Evolutionary conservation across 2,797 vertebrate species (phyloP), one percentile per base, ranked within the genome.

Genomic region (Limnodromus scolopaceus): DNA sequence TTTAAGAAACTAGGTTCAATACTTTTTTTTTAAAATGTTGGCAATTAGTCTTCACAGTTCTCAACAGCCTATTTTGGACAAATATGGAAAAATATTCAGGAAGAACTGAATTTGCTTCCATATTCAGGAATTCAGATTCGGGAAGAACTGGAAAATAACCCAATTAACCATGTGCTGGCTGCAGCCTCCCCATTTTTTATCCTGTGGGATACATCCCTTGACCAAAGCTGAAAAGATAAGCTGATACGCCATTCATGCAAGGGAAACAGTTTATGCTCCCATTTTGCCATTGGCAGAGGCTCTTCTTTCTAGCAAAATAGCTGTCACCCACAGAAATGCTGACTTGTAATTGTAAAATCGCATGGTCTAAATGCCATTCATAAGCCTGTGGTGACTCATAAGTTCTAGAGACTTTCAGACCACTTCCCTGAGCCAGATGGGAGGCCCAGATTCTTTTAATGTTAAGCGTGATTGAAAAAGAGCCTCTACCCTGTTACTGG

Each of bases 281-380:
- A 64, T 34, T 83, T 86, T 82, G 60, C 39, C 48, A 79, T n/a
- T 95, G 86, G 36, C 92, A 91, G 49, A 87, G 16, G 49, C 22
- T 70, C 39, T 61, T 92, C 78, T 94, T 93, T 95, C 90, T 92
- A 96, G 74, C 53, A 94, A 96, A 96, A 93, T 77, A 95, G 38
- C 61, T 89, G 68, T 77, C 7, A 7, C 69, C 85, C 58, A 70
- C 90, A 91, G 71, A 92, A 96, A 68, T 82, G 88, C 68, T 91
- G 80, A 92, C 79, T 89, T 68, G 87, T 80, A 74, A 68, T 57
- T 92, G 69, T 76, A 87, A 93, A 92, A 91, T 60, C 1, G 3
- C 51, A 69, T 53, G 80, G 77, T 93, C 51, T 48, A 77, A 90
- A 93, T 84, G 75, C 81, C 84, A 79, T 92, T 94, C 46, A 1